Base-by-base conservation (phyloP, 2,113 vertebrate genomes). In the Tretioscincus oriximinensis region DNA sequence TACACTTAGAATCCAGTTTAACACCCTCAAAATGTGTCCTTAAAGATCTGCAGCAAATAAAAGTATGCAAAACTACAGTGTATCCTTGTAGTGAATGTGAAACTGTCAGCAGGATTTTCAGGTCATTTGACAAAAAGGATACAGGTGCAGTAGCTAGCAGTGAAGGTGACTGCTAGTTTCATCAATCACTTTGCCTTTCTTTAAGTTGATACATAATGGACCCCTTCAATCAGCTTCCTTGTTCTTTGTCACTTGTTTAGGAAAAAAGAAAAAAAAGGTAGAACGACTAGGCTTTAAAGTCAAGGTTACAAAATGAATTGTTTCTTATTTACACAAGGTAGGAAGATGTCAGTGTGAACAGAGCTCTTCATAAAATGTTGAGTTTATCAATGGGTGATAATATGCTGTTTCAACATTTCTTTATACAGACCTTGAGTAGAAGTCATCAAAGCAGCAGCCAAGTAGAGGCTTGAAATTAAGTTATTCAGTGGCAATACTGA, bases 191-290 rank as follows among this genome's bases (percentile, higher is more conserved):
- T 93, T 92, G 94, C 96, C 97, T 98, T 98, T 96, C 97, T 97
- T 98, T 98, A 98, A 97, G 97, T 97, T 98, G 96, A 98, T 98
- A 96, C 96, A 96, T 99, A 99, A 99, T 99, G 96, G 97, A 97
- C 96, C 96, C 97, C 96, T 98, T 99, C 98, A 98, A 99, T 99
- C 98, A 99, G 96, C 96, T 97, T 97, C 95, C 96, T 94, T 91
- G 88, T 96, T 96, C 95, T 95, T 96, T 97, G 97, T 97, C 97
- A 97, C 94, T 96, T 95, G 95, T 96, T 96, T 94, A 91, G 92
- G 93, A 95, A 93, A 89, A 93, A n/a, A n/a, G n/a, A 94, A 91
- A 88, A 88, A 87, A 91, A 88, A 86, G 86, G 88, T 94, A 73
- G 86, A 92, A 90, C 87, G 92, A 90, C 92, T 94, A 90, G 94